Evolutionary conservation across 2,888 invertebrate genomes (phyloP), one percentile per base, ranked within the genome.

Genomic region (Agrochola lota): DNA sequence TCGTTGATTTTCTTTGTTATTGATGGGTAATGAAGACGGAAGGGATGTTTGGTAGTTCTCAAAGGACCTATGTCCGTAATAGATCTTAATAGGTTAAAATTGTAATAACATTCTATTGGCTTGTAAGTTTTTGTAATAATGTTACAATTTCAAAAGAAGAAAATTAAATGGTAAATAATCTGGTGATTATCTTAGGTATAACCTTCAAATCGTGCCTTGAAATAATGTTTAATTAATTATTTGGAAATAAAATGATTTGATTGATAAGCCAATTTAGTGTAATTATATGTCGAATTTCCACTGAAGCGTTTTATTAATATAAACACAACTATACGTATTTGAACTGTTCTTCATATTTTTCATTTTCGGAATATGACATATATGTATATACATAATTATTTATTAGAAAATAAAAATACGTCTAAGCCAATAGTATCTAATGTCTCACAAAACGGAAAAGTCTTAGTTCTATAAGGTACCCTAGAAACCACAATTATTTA

Each of bases 1-100:
- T 40, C 46, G 12, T 64, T 49, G 35, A 15, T 30, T 81, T 59
- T 49, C 6, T 82, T 79, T 57, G 8, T 74, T 43, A 30, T 80
- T 40, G 26, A 60, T 64, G 57, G 11, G 2, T 43, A 71, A 78
- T 59, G 49, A 71, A 43, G 20, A 52, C 0, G 17, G 62, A 17
- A 52, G 2, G 1, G 0, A 12, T 60, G 1, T 62, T 78, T 49
- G 5, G 46, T 11, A 23, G 17, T 35, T 59, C 35, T 75, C 9
- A 15, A 26, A 26, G 35, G 7, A 43, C 1, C 1, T 5, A 3
- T 15, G 12, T 0, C 20, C 12, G 26, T 15, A 20, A 57, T n/a
- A 20, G 17, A 66, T 17, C n/a, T 0, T 30, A 49, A 49, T 12
- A 30, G 4, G 12, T 15, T 66, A 5, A 64, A 17, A 15, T n/a